These are phyloP conservation scores for Autographa pulchrina DNA, from an alignment of 2,888 invertebrate genomes.

Conservation along the genomic window DNA sequence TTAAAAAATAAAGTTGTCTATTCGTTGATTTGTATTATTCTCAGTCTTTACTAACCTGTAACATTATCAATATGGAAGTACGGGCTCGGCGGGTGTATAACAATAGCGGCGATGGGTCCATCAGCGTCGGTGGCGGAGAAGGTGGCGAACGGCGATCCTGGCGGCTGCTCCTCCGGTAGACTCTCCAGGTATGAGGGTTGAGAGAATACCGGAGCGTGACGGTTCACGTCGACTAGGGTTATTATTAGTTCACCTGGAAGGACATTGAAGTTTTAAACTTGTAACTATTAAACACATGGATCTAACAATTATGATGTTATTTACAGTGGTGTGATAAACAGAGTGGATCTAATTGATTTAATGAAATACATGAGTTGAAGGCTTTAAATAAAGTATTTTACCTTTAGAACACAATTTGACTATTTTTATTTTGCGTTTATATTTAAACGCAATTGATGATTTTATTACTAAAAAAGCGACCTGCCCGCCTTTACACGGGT, in stretches of 20 bases:
- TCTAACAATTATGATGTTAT: no score
- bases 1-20: no score
- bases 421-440: no score
- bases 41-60: conserved; percentile 89
- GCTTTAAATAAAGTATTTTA: no score
- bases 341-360: no score
- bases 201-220: conserved; percentile 90
- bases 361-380: no score
- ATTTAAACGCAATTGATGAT: no score
- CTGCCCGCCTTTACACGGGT: no score
- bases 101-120: conserved; percentile 94
- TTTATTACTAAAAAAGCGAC: no score
- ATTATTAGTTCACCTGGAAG: conserved; percentile 89
- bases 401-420: no score
- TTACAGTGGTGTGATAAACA: no score
- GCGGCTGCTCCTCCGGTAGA: conserved; percentile 94
- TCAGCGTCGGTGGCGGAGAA: conserved; percentile 95
- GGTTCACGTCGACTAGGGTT: conserved; percentile 92
- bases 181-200: conserved; percentile 81
- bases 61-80: conserved; percentile 95
- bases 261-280: not conserved
- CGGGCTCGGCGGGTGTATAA: conserved; percentile 91
- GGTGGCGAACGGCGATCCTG: conserved; percentile 93
- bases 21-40: no score
- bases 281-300: not conserved